phyloP scores from a whole-genome alignment of 2,797 vertebrate genomes.

The Chromis chromis region DNA sequence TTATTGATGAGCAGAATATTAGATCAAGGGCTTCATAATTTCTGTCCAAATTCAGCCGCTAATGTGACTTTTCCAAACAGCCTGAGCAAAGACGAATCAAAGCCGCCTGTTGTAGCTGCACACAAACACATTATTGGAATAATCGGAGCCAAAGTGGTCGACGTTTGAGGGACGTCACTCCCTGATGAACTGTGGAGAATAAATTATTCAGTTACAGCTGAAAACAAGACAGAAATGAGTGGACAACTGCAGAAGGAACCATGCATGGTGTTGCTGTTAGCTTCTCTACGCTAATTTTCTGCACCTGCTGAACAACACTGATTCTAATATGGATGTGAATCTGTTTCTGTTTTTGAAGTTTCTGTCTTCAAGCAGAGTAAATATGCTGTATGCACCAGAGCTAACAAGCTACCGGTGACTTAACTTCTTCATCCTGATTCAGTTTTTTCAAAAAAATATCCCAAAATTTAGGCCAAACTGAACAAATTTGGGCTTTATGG shows the following conservation, averaged over 20 bases:
- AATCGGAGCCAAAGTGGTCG: not conserved
- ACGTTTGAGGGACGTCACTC: not conserved
- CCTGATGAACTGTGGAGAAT: not conserved
- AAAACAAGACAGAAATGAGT: no score
- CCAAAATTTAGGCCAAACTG: no score
- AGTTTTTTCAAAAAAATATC: no score
- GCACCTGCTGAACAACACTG: slow-evolving; percentile 4
- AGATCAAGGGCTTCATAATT: slow-evolving; percentile 22
- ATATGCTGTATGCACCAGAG: slow-evolving; percentile 5
- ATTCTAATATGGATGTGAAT: not conserved
- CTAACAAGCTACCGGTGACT: slow-evolving; percentile 29
- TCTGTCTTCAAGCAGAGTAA: slow-evolving; percentile 8
- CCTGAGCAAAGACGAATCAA: slow-evolving; percentile 17
- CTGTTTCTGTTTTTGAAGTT: not conserved
- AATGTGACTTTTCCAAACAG: slow-evolving; percentile 10
- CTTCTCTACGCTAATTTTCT: no score
- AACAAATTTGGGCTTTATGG: no score
- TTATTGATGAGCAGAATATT: slow-evolving; percentile 48
- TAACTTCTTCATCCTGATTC: not conserved
- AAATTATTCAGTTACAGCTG: not conserved
- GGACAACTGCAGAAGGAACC: no score
- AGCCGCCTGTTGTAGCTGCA: not conserved
- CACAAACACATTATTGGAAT: slow-evolving; percentile 17
- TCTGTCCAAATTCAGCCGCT: slow-evolving; percentile 26
- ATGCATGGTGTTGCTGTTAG: no score